These are phyloP conservation scores for Lapara coniferarum DNA, from an alignment of 2,888 invertebrate genomes.

Conservation along the genomic window DNA sequence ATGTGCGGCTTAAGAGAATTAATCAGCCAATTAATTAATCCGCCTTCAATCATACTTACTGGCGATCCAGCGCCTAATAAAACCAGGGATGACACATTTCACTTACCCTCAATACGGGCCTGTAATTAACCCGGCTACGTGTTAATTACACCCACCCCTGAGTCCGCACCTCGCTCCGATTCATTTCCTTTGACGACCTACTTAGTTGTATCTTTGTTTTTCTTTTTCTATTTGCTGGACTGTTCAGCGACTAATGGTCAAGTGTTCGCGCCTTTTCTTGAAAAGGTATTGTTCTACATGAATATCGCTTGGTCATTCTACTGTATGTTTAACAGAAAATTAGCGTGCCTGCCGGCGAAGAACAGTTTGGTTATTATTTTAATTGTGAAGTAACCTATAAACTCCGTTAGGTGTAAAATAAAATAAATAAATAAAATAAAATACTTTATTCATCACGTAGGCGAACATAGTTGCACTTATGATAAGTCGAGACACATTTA, in stretches of 20 bases:
- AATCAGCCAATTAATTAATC: constrained; percentile 20
- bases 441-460: too few species aligned
- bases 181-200: constrained; percentile 61
- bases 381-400: too few species aligned
- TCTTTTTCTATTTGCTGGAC: constrained; percentile 37
- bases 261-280: constrained; percentile 2
- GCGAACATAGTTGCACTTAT: too few species aligned
- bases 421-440: too few species aligned
- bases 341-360: too few species aligned
- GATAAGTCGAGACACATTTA: too few species aligned
- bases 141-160: constrained; percentile 66
- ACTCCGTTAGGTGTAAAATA: too few species aligned
- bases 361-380: too few species aligned
- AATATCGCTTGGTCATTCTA: not conserved
- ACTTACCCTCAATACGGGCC: constrained; percentile 63
- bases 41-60: constrained; percentile 17
- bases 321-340: not conserved
- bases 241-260: constrained; percentile 2
- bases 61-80: constrained; percentile 19
- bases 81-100: constrained; percentile 68
- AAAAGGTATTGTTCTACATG: not conserved
- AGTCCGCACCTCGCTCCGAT: constrained; percentile 59
- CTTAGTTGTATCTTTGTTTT: constrained; percentile 56
- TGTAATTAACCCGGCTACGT: constrained; percentile 71
- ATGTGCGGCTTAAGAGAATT: constrained; percentile 14